Conservation (phyloP, 2,113 vertebrate species). For the Paracanthobrama guichenoti region DNA sequence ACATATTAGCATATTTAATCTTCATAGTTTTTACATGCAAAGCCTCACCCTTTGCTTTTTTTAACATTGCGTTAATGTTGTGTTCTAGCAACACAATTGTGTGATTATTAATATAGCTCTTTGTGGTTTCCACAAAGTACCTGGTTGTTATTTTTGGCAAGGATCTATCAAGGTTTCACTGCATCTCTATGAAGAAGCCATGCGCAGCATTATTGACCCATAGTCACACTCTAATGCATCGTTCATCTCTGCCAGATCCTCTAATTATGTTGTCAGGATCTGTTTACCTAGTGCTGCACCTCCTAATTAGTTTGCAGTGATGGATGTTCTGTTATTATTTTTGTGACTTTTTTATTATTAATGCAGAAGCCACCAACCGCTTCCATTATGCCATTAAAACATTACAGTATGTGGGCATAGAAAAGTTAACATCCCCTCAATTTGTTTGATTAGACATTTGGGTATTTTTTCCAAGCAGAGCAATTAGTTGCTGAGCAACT, state of each 20-base stretch:
- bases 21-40: not conserved
- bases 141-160: not conserved
- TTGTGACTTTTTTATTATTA: constrained; percentile 15
- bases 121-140: not conserved
- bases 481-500: constrained; percentile 4
- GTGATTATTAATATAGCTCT: not conserved
- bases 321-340: constrained; percentile 12
- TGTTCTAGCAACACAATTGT: not conserved
- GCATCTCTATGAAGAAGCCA: not conserved
- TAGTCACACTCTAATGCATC: not conserved
- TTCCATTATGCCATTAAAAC: not conserved
- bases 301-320: constrained; percentile 27
- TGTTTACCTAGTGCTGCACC: constrained; percentile 36
- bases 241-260: constrained; percentile 26
- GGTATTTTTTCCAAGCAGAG: not conserved
- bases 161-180: not conserved
- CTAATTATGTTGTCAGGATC: constrained; percentile 24
- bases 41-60: not conserved
- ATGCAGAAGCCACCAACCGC: not conserved
- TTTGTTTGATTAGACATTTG: constrained; percentile 10
- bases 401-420: not conserved
- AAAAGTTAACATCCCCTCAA: not conserved
- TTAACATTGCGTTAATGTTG: not conserved
- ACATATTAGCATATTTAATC: not conserved
- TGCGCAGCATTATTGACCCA: constrained; percentile 20